These are phyloP conservation scores for Mycalesis mineus DNA, from an alignment of 2,888 invertebrate genomes.

Conservation along the genomic window DNA sequence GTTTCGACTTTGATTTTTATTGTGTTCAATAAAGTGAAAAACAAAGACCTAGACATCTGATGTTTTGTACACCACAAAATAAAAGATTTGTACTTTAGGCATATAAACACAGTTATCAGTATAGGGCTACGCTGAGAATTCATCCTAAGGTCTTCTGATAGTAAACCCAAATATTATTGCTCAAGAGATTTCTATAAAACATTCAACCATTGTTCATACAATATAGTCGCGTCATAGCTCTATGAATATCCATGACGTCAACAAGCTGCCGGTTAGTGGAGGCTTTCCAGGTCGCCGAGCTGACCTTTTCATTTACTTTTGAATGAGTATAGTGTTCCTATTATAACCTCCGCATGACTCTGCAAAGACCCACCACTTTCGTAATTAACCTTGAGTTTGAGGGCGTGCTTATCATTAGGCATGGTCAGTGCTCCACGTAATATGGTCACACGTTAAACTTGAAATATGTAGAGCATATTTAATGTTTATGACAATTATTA, in stretches of 20 bases:
- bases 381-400: constrained; percentile 4
- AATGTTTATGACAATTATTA: too few species aligned
- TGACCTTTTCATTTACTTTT: constrained; percentile 4
- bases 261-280: background rate
- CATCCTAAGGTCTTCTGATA: too few species aligned
- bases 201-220: background rate
- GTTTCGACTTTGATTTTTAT: too few species aligned
- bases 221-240: background rate
- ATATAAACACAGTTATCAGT: too few species aligned
- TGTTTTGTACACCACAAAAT: too few species aligned
- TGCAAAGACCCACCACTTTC: background rate
- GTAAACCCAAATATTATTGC: background rate
- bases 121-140: too few species aligned
- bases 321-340: constrained; percentile 5
- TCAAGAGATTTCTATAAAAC: background rate
- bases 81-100: too few species aligned
- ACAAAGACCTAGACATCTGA: too few species aligned
- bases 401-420: background rate
- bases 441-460: background rate
- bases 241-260: constrained; percentile 3
- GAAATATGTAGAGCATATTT: background rate
- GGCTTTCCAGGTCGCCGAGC: constrained; percentile 6
- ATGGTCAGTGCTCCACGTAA: constrained; percentile 5
- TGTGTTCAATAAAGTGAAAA: too few species aligned
- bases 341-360: background rate